Base-by-base conservation (phyloP, 2,797 vertebrate species). In the Borostomias antarcticus region DNA sequence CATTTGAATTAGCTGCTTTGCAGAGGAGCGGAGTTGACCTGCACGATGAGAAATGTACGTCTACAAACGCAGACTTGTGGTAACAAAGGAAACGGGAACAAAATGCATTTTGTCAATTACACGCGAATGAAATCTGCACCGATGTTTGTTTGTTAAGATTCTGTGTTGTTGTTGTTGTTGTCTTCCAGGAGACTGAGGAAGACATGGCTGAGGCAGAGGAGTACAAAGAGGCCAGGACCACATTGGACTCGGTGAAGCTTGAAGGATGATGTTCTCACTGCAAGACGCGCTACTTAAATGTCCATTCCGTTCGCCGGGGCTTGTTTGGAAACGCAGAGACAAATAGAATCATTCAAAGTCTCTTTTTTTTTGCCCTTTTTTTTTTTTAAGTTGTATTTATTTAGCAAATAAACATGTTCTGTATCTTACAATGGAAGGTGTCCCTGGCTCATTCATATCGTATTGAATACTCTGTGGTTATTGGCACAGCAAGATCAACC, bases 201-300 rank as follows among this genome's bases (percentile, higher is more conserved):
- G 96, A 98, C 26, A 88, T 98, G 91, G 89, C 89, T 72, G 95
- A 98, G 84, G 61, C 91, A 0, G 93, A 95, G 69, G 96, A 98
- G 82, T 98, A 93, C 87, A 96, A 94, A 87, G 94, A 96, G 79
- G 96, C 95, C 57, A 90, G 84, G 80, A 88, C 78, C 73, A 59
- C 95, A 53, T 88, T 98, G 88, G 94, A 95, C 70, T 97, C 95
- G 17, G 94, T 97, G 86, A 95, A 96, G 87, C 90, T 97, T 86
- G 94, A 96, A 88, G 94, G 89, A 81, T 98, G 92, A 94, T 79
- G 83, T 81, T 74, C 66, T 82, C 65, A 47, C 67, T 62, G 60
- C 76, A 84, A 82, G 88, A 88, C 86, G 76, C 85, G 67, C 91
- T 85, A 66, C 83, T 87, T 81, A 76, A 86, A 80, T 79, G 87